Conservation (phyloP, 2,888 invertebrate species). For the Hypercompe scribonia region DNA sequence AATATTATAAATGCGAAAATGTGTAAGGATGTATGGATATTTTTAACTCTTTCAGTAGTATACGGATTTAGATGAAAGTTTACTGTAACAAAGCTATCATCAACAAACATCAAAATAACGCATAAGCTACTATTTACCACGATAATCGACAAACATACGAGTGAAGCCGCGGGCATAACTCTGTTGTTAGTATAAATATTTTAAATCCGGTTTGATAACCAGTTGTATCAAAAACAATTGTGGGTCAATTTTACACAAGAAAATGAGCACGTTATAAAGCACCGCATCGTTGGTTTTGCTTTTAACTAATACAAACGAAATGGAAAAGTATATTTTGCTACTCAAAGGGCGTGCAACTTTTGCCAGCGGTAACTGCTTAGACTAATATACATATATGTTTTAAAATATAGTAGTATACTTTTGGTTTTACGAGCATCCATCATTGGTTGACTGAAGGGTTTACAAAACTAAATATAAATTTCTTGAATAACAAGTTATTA, state of each 20-base stretch:
- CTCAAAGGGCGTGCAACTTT: background rate
- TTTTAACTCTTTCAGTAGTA: too few species aligned
- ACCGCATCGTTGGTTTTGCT: background rate
- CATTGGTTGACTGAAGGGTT: background rate
- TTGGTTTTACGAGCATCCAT: background rate
- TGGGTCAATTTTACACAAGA: background rate
- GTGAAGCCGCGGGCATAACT: too few species aligned
- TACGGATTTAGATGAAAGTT: too few species aligned
- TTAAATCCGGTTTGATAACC: too few species aligned
- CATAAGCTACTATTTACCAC: too few species aligned
- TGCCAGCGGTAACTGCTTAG: background rate
- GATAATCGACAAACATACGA: too few species aligned
- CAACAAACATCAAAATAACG: too few species aligned
- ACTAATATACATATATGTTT: background rate
- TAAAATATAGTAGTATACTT: background rate
- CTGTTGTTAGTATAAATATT: too few species aligned
- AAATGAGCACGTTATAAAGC: background rate
- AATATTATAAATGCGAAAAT: too few species aligned
- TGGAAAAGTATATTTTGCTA: background rate
- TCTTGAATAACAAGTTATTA: background rate
- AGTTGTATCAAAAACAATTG: too few species aligned
- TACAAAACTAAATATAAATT: background rate
- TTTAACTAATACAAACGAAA: background rate
- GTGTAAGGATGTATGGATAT: too few species aligned
- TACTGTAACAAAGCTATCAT: too few species aligned